Percentiles rank a stretch among this genome's conserved stretches.
phyloP scores from a whole-genome alignment of 2,113 vertebrate species.

The Apodemus sylvaticus region DNA sequence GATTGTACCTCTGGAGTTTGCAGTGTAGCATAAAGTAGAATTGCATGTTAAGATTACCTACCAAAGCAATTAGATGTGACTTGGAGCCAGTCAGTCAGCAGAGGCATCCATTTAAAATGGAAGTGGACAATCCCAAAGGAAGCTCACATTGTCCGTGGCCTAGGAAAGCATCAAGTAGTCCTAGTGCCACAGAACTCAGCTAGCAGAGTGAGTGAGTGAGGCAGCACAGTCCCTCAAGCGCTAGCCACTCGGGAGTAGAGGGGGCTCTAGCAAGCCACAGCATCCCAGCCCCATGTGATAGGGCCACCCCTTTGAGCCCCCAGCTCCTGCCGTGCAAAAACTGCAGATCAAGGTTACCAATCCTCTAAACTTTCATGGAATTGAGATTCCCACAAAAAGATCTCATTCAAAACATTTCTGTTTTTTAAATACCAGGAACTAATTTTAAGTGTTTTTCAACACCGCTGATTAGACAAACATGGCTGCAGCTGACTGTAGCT shows the following conservation, averaged over 20 bases:
- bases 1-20: constrained; percentile 71
- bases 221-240: neutral
- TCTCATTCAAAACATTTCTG: neutral
- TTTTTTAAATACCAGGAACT: constrained; percentile 56
- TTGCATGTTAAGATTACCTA: constrained; percentile 71
- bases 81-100: neutral
- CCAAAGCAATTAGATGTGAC: constrained; percentile 36
- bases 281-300: neutral
- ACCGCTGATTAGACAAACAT: constrained; percentile 2
- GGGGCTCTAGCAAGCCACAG: neutral
- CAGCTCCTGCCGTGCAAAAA: neutral
- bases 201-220: neutral
- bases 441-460: neutral
- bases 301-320: neutral
- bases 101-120: neutral
- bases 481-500: neutral
- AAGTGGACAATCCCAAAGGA: neutral
- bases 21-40: constrained; percentile 57
- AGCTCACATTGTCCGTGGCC: neutral
- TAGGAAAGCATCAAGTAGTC: neutral
- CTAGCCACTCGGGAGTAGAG: neutral
- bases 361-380: constrained; percentile 17
- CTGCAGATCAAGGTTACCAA: neutral
- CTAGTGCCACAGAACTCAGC: neutral
- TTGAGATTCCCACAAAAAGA: constrained; percentile 29